Percentiles rank a stretch among this genome's conserved stretches.
Conservation (phyloP, 2,888 invertebrate genomes). For the Tricholauxania praeusta region DNA sequence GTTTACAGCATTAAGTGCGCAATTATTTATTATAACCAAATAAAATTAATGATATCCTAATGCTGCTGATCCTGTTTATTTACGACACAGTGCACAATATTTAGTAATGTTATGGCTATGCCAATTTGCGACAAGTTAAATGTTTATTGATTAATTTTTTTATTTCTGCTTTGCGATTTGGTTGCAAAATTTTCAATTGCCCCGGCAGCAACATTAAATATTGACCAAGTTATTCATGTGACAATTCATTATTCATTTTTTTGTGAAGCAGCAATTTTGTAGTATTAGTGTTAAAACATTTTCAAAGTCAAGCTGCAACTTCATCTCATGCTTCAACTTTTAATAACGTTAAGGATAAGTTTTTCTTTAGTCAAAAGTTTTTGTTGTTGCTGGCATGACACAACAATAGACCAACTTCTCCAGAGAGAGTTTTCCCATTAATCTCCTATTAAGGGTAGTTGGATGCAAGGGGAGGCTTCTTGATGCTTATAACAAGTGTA, state of each 20-base stretch:
- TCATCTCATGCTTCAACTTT: background rate
- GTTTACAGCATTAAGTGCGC: slow-evolving; percentile 10
- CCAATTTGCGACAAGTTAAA: slow-evolving; percentile 4
- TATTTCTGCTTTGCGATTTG: too few relatives aligned
- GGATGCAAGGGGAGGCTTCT: background rate
- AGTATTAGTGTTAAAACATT: slow-evolving; percentile 2
- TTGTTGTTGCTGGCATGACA: slow-evolving; percentile 5
- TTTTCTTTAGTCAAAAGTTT: background rate
- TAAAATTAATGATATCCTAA: slow-evolving; percentile 19
- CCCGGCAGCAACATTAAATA: background rate
- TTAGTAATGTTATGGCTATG: background rate
- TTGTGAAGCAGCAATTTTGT: background rate
- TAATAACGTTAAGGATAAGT: background rate
- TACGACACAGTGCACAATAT: background rate
- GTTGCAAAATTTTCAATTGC: background rate
- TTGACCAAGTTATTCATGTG: background rate
- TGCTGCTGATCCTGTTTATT: background rate
- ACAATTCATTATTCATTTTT: background rate
- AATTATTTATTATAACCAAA: slow-evolving; percentile 14
- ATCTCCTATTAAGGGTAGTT: slow-evolving; percentile 23
- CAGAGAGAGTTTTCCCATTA: slow-evolving; percentile 25
- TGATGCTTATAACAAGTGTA: slow-evolving; percentile 22
- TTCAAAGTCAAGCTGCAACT: slow-evolving; percentile 4
- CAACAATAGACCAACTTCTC: slow-evolving; percentile 17
- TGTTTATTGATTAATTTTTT: background rate